phyloP scores from a whole-genome alignment of 2,113 vertebrate species.

The Physeter macrocephalus region DNA sequence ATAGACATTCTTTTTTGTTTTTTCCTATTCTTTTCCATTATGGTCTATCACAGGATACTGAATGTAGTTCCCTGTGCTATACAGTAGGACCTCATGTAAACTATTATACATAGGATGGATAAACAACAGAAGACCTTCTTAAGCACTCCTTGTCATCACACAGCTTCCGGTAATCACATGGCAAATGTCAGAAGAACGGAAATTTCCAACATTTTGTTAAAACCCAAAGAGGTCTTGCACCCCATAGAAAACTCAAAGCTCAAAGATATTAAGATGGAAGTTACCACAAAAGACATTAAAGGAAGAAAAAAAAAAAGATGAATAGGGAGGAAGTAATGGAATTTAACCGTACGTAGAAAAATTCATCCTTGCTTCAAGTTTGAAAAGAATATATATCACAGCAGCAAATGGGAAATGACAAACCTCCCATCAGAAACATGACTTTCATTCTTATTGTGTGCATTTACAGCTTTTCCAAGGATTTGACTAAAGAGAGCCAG shows the following conservation, averaged over 20 bases:
- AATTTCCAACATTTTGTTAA: conserved; percentile 9
- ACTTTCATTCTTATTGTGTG: conserved; percentile 9
- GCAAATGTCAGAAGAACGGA: conserved; percentile 35
- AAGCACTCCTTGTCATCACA: background rate
- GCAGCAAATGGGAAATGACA: background rate
- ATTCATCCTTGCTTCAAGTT: conserved; percentile 16
- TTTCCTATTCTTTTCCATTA: background rate
- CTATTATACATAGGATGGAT: background rate
- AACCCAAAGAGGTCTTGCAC: conserved; percentile 9
- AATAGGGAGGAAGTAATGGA: conserved; percentile 23
- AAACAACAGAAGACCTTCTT: background rate
- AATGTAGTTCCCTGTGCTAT: background rate
- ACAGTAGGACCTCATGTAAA: background rate
- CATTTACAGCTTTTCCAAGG: conserved; percentile 24
- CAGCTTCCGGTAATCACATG: background rate
- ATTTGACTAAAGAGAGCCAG: conserved; percentile 33
- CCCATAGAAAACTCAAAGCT: background rate
- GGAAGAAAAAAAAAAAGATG: background rate
- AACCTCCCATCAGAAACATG: conserved; percentile 3
- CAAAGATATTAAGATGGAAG: conserved; percentile 36
- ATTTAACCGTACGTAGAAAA: conserved; percentile 44
- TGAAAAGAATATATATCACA: conserved; percentile 6
- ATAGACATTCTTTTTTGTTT: background rate
- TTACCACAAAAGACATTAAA: conserved; percentile 31
- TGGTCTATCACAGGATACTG: background rate